Percentiles rank a stretch among this genome's conserved stretches.
Conservation (phyloP, 2,797 vertebrate species). For the Forpus xanthops region DNA sequence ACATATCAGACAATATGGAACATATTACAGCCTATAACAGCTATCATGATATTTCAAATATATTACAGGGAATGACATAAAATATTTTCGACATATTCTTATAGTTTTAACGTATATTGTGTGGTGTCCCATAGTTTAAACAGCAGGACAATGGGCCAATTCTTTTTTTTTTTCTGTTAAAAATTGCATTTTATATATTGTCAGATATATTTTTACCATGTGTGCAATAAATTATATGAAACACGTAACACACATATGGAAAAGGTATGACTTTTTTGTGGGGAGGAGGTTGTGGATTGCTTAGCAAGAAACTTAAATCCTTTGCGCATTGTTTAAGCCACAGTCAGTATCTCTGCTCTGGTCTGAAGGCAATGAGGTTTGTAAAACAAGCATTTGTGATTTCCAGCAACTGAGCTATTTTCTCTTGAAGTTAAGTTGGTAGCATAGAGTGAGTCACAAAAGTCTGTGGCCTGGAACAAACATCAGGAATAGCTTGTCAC, state of each 20-base stretch:
- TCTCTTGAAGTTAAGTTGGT: not conserved
- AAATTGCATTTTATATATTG: conserved; percentile 64
- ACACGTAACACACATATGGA: conserved; percentile 40
- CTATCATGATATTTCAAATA: conserved; percentile 75
- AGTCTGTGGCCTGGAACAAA: not conserved
- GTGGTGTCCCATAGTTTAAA: conserved; percentile 67
- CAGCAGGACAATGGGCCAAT: conserved; percentile 61
- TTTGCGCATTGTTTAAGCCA: conserved; percentile 49
- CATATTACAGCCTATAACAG: conserved; percentile 57
- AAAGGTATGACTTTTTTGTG: conserved; percentile 63
- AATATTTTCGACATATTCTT: conserved; percentile 72
- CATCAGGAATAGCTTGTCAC: not conserved
- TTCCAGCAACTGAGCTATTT: not conserved
- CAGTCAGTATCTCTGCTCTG: not conserved
- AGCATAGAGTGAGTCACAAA: not conserved
- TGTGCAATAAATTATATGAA: conserved; percentile 64
- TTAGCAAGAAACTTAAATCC: conserved; percentile 47
- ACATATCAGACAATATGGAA: conserved; percentile 65
- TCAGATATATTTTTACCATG: conserved; percentile 59
- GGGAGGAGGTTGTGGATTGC: not conserved
- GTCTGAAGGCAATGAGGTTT: not conserved
- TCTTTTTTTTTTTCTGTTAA: conserved; percentile 58
- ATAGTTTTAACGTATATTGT: conserved; percentile 69
- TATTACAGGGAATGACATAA: conserved; percentile 72
- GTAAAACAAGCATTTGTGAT: not conserved